Base-by-base conservation (phyloP, 2,888 invertebrate species). In the Psylliodes chrysocephalus region DNA sequence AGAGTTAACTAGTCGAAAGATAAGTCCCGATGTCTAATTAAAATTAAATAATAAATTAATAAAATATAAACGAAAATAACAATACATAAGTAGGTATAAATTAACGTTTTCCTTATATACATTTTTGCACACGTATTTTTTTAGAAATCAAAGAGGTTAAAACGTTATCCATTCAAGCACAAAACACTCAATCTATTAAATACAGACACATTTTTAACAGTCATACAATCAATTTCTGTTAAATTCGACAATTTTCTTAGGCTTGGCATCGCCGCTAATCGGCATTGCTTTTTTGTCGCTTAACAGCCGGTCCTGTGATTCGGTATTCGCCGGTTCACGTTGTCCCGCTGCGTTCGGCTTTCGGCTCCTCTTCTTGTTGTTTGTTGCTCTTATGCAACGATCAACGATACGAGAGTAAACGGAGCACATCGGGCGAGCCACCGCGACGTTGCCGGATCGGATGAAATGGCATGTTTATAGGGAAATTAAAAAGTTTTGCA, bases 391-490 rank as follows among this genome's bases (percentile, higher is more conserved):
- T 64, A 65, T 69, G 68, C 68, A 68, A 68, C 60, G 66, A 64
- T 64, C 65, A 60, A 62, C 57, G 65, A 65, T 61, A 62, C 54
- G 63, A 49, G 54, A 46, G 51, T 57, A 63, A 63, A 63, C 63
- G 57, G 62, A 65, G 60, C 65, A 57, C 57, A 44, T 17, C 60
- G 64, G 53, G 64, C 52, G 57, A 59, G 59, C 46, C 57, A 54
- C 10, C 18, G 61, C 53, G 57, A 5, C 54, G 57, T 65, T 65
- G 65, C 49, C 53, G 15, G 2, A 18, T 28, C 8, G 18, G 6
- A n/a, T 28, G 2, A n/a, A 78, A 72, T 74, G 79, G 73, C 46
- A 55, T 47, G 53, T 54, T 64, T 49, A 63, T 35, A 6, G 8
- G 51, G n/a, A 53, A 52, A 44, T 40, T 40, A 40, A 40, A 15